Evolutionary conservation across 92 coral and sea anemone genomes (phyloP), one percentile per base, ranked within the genome.

Genomic region (Bergia puertoricense): DNA sequence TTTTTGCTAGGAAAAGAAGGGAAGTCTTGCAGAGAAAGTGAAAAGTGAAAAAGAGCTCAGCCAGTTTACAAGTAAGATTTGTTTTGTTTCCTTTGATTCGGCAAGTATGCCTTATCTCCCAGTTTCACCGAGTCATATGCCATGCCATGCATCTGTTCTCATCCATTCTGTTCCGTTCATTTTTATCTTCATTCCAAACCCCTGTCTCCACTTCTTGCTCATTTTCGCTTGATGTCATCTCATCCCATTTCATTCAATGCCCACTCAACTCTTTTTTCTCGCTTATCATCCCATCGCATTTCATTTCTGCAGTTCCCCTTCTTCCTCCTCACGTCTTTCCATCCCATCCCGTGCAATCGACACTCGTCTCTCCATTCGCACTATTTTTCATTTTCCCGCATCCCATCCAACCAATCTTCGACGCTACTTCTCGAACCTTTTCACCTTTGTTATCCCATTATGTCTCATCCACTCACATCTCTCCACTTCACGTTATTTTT

Each of bases 1-100:
- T 66, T 44, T 20, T 75, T 74, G 82, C 42, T 76, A 96, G 98
- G 91, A 89, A 39, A 94, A 96, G 57, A 96, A 91, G 71, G 88
- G 65, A 50, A 88, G 83, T 8, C 81, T 96, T 48, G 89, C 90
- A 51, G 80, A 89, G 39, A 81, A 76, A 22, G 95, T 92, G 48
- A 74, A 72, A 30, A 30, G 87, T 20, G 93, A 94, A 81, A 82
- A 46, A 4, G 41, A 66, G 20, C 57, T 41, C 39, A 14, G 74
- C 13, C 74, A 62, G 39, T 2, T 3, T 22, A 8, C 74, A 10
- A 39, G 50, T 20, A 42, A 62, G 54, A 51, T 81, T 65, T 62
- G 85, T 65, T 62, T 62, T 81, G 37, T 81, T 22, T 57, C 22
- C 18, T 13, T 56, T 56, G 2, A 56, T 56, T 56, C 9, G 3